A percentile compares a stretch with the other conserved stretches of the same genome.
These are phyloP conservation scores for Macrostomum lignano DNA, from an alignment of 1,140 invertebrate species.

Conservation along the genomic window DNA sequence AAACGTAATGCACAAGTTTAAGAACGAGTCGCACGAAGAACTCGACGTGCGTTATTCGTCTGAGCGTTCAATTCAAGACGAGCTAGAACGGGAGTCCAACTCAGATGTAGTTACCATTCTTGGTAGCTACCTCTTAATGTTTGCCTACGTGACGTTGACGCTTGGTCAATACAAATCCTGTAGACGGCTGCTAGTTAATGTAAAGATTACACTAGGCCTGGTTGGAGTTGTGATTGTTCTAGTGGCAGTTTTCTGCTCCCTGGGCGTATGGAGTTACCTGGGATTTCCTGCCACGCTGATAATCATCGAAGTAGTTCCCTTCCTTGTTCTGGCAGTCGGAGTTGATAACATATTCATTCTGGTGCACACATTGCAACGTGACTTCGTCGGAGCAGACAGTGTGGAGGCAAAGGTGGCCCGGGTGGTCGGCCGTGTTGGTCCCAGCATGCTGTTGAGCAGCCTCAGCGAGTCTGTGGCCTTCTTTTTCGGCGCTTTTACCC, in stretches of 20 bases:
- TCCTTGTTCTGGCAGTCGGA: slow-evolving; percentile 61
- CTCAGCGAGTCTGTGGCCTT: slow-evolving; percentile 57
- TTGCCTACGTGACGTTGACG: slow-evolving; percentile 69
- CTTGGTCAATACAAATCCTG: slow-evolving; percentile 52
- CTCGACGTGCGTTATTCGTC: too few species aligned
- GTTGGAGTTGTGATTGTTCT: slow-evolving; percentile 53
- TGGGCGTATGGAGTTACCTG: slow-evolving; percentile 54
- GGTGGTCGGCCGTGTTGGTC: slow-evolving; percentile 47
- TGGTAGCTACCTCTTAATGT: slow-evolving; percentile 86
- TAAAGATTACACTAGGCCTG: slow-evolving; percentile 51
- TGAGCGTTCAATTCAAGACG: slow-evolving; percentile 76
- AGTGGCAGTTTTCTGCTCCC: slow-evolving; percentile 44
- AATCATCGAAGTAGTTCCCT: slow-evolving; percentile 72
- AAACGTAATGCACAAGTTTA: slow-evolving; percentile 57
- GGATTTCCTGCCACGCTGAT: slow-evolving; percentile 48
- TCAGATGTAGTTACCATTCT: slow-evolving; percentile 68
- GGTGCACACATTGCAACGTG: slow-evolving; percentile 38
- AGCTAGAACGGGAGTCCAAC: slow-evolving; percentile 56
- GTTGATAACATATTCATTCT: slow-evolving; percentile 84
- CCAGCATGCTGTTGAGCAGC: slow-evolving; percentile 57
- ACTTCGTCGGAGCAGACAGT: too few species aligned
- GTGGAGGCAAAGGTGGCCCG: slow-evolving; percentile 56
- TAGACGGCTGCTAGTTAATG: slow-evolving; percentile 38
- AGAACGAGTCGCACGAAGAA: too few species aligned
- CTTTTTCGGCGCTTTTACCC: slow-evolving; percentile 55